These are phyloP conservation scores for Pseudomyrmex concolor DNA, from an alignment of 1,140 invertebrate genomes.

Conservation along the genomic window DNA sequence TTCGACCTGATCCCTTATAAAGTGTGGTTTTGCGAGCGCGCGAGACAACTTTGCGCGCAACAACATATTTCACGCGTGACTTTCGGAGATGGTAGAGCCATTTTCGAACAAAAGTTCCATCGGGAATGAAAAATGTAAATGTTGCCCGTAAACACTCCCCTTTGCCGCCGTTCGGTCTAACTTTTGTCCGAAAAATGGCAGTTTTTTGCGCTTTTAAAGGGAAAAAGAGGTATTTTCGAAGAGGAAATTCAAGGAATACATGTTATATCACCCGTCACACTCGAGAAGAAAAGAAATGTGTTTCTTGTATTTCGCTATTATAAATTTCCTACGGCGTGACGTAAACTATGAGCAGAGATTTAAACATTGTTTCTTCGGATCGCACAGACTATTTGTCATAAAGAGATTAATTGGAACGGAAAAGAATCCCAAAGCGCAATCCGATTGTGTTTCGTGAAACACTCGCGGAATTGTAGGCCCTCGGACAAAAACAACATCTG, in stretches of 20 bases:
- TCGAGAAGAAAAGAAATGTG: too few relatives aligned
- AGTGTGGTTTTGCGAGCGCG: too few relatives aligned
- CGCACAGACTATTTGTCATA: not conserved
- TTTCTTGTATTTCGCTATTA: too few relatives aligned
- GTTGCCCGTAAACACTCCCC: too few relatives aligned
- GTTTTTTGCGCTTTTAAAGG: not conserved
- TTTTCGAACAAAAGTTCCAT: not conserved
- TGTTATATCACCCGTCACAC: too few relatives aligned
- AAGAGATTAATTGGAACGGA: not conserved
- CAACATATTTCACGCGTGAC: too few relatives aligned
- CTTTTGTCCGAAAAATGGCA: conserved; percentile 20
- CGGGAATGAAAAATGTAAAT: not conserved
- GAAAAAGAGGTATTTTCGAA: not conserved
- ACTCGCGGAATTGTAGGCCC: too few relatives aligned
- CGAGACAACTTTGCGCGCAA: not conserved
- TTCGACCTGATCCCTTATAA: not conserved
- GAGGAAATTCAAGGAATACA: not conserved
- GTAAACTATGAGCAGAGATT: too few relatives aligned
- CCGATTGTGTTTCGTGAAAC: not conserved
- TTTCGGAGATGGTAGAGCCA: not conserved
- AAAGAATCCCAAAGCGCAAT: too few relatives aligned
- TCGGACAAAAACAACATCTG: conserved; percentile 4
- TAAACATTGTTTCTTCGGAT: not conserved
- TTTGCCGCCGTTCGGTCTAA: not conserved
- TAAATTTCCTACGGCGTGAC: too few relatives aligned